Evolutionary conservation across 2,888 invertebrate species (phyloP).

Genomic region (Drosophila lutescens): DNA sequence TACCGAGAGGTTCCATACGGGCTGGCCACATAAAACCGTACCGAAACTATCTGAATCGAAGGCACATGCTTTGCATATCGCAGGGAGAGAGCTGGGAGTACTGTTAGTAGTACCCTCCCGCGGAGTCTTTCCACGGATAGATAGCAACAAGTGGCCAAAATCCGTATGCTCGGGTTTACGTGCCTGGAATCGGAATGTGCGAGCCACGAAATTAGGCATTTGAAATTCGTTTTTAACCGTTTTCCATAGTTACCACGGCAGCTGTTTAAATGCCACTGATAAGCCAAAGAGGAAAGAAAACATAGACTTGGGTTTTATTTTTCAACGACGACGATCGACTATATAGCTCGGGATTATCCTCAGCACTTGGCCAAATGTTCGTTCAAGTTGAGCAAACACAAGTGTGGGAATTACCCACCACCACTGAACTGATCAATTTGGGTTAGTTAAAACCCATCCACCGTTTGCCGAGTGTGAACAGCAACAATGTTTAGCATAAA

Average conservation of each 20-base stretch:
- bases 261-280: conserved; percentile 74
- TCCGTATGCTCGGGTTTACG: conserved; percentile 66
- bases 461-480: conserved; percentile 3
- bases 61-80: conserved; percentile 51
- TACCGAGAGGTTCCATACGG: conserved; percentile 12
- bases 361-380: conserved; percentile 67
- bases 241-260: conserved; percentile 54
- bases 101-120: conserved; percentile 16
- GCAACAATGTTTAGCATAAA: conserved; percentile 36
- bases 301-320: conserved; percentile 30
- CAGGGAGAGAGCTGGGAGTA: conserved; percentile 13
- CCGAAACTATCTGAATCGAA: conserved; percentile 8
- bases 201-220: conserved; percentile 43
- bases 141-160: conserved; percentile 67
- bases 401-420: conserved; percentile 60
- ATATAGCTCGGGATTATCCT: conserved; percentile 37
- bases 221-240: conserved; percentile 45
- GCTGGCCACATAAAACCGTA: conserved; percentile 15
- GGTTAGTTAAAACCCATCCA: conserved; percentile 37
- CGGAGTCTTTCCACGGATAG: conserved; percentile 8
- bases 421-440: conserved; percentile 55
- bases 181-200: conserved; percentile 47
- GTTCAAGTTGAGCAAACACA: conserved; percentile 57
- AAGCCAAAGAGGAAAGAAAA: conserved; percentile 45
- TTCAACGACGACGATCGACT: background rate